These are phyloP conservation scores for Cheilosia pagana DNA, from an alignment of 2,888 invertebrate genomes.

Conservation along the genomic window DNA sequence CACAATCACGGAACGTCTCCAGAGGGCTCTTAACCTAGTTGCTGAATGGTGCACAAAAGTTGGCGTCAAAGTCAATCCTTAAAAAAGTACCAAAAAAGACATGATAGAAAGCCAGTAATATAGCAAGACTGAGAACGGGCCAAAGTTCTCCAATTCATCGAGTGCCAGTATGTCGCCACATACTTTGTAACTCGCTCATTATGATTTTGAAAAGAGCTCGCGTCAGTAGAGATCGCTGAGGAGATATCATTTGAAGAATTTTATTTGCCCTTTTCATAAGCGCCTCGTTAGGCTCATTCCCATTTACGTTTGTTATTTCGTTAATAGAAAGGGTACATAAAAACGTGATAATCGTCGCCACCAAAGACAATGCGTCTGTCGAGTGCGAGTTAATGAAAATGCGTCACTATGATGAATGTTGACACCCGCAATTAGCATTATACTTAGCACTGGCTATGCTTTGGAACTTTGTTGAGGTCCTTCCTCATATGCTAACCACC, in stretches of 20 bases:
- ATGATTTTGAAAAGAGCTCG: too few species aligned
- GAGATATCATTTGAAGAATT: background rate
- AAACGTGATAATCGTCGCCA: background rate
- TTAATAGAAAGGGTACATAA: background rate
- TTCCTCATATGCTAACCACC: background rate
- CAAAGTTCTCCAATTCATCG: too few species aligned
- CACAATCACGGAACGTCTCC: too few species aligned
- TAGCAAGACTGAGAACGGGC: too few species aligned
- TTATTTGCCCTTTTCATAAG: constrained; percentile 4
- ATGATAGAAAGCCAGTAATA: too few species aligned
- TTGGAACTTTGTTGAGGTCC: constrained; percentile 7
- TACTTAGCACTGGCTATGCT: constrained; percentile 10
- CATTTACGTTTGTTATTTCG: background rate
- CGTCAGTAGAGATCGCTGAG: background rate
- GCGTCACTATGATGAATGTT: background rate
- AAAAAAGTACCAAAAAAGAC: too few species aligned
- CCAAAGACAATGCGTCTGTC: background rate
- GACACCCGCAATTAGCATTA: background rate
- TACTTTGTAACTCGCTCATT: too few species aligned
- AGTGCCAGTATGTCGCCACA: too few species aligned
- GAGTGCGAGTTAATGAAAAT: background rate
- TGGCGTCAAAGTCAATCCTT: too few species aligned
- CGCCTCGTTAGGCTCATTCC: background rate
- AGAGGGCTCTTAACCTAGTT: too few species aligned
- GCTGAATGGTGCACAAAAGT: too few species aligned